phyloP scores from a whole-genome alignment of 1,140 invertebrate genomes.

The Protaetia brevitarsis region DNA sequence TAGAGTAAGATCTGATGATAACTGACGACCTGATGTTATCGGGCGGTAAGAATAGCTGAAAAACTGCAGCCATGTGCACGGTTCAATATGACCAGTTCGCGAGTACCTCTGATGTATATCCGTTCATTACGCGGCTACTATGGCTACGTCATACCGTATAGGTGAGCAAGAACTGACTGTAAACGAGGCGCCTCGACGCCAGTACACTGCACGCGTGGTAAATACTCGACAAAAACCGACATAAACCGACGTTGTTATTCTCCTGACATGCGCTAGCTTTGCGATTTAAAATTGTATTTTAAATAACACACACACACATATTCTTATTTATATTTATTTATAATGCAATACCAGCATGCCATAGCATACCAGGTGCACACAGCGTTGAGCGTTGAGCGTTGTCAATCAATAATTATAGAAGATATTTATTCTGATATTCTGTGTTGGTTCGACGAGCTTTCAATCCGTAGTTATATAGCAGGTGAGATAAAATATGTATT shows the following conservation, averaged over 20 bases:
- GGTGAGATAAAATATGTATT: too few species aligned
- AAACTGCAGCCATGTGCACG: constrained; percentile 4
- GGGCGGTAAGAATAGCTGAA: neutral
- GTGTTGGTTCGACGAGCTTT: too few species aligned
- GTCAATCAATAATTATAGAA: too few species aligned
- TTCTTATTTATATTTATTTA: too few species aligned
- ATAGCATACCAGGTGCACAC: too few species aligned
- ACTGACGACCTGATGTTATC: constrained; percentile 5
- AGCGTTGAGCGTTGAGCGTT: too few species aligned
- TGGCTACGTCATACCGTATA: neutral
- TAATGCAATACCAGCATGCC: too few species aligned
- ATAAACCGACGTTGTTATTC: neutral
- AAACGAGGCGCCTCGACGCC: neutral
- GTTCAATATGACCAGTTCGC: neutral
- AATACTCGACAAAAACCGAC: constrained; percentile 13
- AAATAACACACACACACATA: too few species aligned
- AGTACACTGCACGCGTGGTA: neutral
- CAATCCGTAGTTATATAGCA: too few species aligned
- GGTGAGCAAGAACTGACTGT: constrained; percentile 8
- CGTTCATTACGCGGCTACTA: neutral
- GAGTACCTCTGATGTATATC: too few species aligned
- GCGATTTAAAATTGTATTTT: too few species aligned
- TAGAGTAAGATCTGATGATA: constrained; percentile 7
- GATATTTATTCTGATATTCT: too few species aligned
- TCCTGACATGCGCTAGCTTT: constrained; percentile 3